A percentile compares a stretch with the other conserved stretches of the same genome.
phyloP scores from a whole-genome alignment of 2,888 invertebrate genomes.

The Cantharis flavilabris region DNA sequence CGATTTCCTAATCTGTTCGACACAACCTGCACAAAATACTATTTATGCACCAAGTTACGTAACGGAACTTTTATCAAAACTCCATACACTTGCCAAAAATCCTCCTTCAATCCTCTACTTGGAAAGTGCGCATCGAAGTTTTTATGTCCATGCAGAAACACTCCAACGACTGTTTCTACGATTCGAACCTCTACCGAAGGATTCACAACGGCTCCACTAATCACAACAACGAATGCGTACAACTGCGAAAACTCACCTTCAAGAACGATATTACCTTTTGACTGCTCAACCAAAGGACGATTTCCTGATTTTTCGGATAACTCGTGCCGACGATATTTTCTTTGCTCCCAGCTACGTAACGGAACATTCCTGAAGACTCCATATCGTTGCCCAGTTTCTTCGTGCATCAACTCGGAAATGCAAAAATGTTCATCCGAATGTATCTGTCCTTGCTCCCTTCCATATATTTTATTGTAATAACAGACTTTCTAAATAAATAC shows the following conservation, averaged over 20 bases:
- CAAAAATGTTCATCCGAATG: slow-evolving; percentile 25
- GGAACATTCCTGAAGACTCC: slow-evolving; percentile 47
- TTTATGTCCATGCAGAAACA: slow-evolving; percentile 28
- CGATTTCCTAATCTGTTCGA: slow-evolving; percentile 55
- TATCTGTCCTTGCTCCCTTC: background rate
- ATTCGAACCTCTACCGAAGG: background rate
- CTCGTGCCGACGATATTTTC: slow-evolving; percentile 32
- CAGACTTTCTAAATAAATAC: background rate
- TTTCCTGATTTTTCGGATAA: slow-evolving; percentile 52
- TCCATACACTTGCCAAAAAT: slow-evolving; percentile 35
- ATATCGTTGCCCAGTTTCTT: slow-evolving; percentile 33
- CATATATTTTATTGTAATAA: background rate
- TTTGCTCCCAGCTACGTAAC: slow-evolving; percentile 30
- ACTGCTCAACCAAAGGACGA: slow-evolving; percentile 54
- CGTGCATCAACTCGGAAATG: slow-evolving; percentile 34
- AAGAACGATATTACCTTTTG: background rate
- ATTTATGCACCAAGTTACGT: slow-evolving; percentile 33
- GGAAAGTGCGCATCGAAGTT: slow-evolving; percentile 28
- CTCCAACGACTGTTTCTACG: background rate
- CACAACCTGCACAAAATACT: slow-evolving; percentile 39
- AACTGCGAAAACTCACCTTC: background rate
- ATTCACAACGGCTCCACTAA: background rate
- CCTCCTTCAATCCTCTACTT: slow-evolving; percentile 34
- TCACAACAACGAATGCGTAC: background rate
- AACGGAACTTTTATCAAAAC: slow-evolving; percentile 47